Base-by-base conservation (phyloP, 2,797 vertebrate species). In the Crenichthys baileyi region DNA sequence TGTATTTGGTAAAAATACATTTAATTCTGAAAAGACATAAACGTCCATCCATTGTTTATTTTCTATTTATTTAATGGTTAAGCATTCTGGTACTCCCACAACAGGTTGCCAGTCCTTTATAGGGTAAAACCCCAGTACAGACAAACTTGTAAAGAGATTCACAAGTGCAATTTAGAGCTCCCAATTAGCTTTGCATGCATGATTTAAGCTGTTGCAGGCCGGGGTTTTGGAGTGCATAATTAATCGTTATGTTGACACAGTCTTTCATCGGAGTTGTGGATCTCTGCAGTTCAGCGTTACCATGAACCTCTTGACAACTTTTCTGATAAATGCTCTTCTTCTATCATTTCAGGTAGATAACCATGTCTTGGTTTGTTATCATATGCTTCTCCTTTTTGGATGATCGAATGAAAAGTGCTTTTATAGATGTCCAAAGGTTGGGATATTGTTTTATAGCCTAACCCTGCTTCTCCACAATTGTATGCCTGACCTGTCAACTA, bases 1-100 rank as follows among this genome's bases (percentile, higher is more conserved):
- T 83, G 88, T 91, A 93, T 92, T 82, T 88, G 93, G 84, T 90
- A 73, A 39, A 91, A 91, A 60, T 60, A 11, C 29, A 74, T 74
- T 74, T 11, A 46, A 29, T 74, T 46, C 41, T 60, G 26, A 75
- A 74, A 61, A 60, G 20, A 63, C 41, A 41, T 22, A 70, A 70
- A 70, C 67, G 48, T 70, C 24, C 20, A 24, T 55, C 22, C 39
- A 68, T 6, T 7, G n/a, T 48, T 26, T 53, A 50, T 15, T 70
- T 48, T 44, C 6, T n/a, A 46, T 13, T 70, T 46, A 48, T 16
- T 26, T 44, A 12, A 70, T 44, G 22, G 12, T 13, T 70, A 46
- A 44, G 2, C 1, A 2, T 15, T 26, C 24, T n/a, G 24, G 41
- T 46, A 70, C 20, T 46, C 24, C 12, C 22, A n/a, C 11, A 46